Percentiles rank a stretch among this genome's conserved stretches.
These are phyloP conservation scores for Pseudomyrmex pallidus DNA, from an alignment of 1,140 invertebrate genomes.

Conservation along the genomic window DNA sequence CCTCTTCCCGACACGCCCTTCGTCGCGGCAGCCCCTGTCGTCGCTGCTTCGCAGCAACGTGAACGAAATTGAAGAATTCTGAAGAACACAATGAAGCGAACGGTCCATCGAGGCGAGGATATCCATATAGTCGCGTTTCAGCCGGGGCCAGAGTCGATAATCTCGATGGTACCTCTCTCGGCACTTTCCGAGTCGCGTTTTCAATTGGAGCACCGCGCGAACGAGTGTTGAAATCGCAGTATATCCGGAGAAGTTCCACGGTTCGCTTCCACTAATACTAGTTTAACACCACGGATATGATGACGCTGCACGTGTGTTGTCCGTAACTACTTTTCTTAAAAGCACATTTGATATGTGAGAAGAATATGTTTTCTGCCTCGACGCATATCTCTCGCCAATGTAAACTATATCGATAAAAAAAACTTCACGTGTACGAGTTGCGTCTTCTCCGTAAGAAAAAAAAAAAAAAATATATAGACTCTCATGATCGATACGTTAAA, in stretches of 20 bases:
- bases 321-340: background rate
- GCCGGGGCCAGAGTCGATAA: background rate
- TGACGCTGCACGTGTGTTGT: background rate
- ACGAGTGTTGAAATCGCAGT: constrained; percentile 31
- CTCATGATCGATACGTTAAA: background rate
- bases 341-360: background rate
- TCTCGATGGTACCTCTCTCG: background rate
- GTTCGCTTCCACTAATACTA: background rate
- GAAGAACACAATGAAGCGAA: constrained; percentile 60
- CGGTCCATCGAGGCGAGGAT: constrained; percentile 6
- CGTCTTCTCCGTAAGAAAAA: no score
- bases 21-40: background rate
- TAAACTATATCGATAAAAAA: background rate
- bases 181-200: constrained; percentile 18
- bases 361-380: no score
- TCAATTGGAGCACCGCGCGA: constrained; percentile 25
- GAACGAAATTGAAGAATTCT: constrained; percentile 69
- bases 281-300: constrained; percentile 20
- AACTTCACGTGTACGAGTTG: no score
- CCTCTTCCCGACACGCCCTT: constrained; percentile 39
- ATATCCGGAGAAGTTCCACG: constrained; percentile 16
- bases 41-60: constrained; percentile 49
- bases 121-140: constrained; percentile 15
- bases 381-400: background rate
- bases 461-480: background rate